Evolutionary conservation across 2,888 invertebrate genomes (phyloP), one percentile per base, ranked within the genome.

Genomic region (Conistra vaccinii): DNA sequence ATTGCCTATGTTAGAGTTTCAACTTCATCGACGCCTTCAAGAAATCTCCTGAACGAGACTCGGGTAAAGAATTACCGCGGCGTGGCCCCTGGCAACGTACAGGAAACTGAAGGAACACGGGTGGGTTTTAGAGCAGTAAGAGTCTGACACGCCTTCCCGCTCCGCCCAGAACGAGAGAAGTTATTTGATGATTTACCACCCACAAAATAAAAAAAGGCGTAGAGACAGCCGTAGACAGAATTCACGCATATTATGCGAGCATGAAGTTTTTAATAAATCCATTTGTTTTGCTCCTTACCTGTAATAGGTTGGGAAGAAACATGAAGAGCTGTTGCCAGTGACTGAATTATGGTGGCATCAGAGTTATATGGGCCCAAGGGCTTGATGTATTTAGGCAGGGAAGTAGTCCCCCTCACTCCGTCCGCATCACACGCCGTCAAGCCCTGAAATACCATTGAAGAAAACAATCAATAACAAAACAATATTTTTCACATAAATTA

Each of bases 261-360:
- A 17, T 20, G 2, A 45, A 71, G 20, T 70, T 55, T 55, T 6
- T 14, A 17, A 45, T 55, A 32, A 42, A 42, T 23, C 12, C 17
- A 76, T 14, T 23, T 62, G 12, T 20, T 29, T 29, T 29, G 53
- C 14, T 61, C 3, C 60, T 78, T 91, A 89, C 98, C 98, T 58
- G 98, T 98, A 5, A 99, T 98, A 3, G 99, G 99, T 89, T 98
- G 98, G 60, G 98, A 97, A 9, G 98, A 98, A 6, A 99, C 98
- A 93, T 99, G 99, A 65, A 99, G 96, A 5, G 99, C 99, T n/a
- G 99, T 99, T 1, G 99, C 99, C 57, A 99, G 97, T 71, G 99
- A 99, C 93, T 99, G 99, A 83, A 99, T 97, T 32, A 98, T 97
- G 0, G 99, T 99, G 89, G 98, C 98, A 90, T 98, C 98, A n/a